Evolutionary conservation across 2,797 vertebrate species (phyloP).

Genomic region (Scomberomorus guttatus): DNA sequence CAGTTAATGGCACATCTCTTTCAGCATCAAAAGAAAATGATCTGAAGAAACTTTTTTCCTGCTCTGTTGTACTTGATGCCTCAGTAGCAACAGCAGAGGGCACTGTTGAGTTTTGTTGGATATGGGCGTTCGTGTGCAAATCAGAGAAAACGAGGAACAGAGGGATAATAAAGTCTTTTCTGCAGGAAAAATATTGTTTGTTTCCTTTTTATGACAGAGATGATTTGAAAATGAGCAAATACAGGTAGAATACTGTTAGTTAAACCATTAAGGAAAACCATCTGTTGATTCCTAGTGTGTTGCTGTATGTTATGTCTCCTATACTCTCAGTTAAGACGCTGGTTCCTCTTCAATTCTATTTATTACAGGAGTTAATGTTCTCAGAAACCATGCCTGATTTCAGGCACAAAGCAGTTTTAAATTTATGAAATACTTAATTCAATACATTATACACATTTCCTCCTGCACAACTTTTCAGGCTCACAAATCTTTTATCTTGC

Average conservation of each 20-base stretch:
- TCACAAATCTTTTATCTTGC: too few species aligned
- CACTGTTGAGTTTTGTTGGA: constrained; percentile 58
- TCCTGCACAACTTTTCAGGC: too few species aligned
- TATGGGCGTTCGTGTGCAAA: neutral
- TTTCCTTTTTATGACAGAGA: neutral
- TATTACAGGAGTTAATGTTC: too few species aligned
- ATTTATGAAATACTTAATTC: too few species aligned
- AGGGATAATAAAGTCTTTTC: neutral
- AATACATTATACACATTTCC: too few species aligned
- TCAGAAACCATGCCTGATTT: too few species aligned
- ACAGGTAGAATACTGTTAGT: neutral
- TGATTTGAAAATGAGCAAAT: neutral
- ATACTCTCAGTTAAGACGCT: neutral
- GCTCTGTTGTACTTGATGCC: neutral
- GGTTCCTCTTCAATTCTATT: neutral
- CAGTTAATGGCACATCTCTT: neutral
- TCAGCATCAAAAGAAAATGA: neutral
- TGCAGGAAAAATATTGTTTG: too few species aligned
- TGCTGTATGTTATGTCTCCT: neutral
- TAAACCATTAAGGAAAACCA: constrained; percentile 1
- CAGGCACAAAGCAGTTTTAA: too few species aligned
- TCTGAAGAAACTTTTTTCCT: neutral
- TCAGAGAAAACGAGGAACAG: neutral
- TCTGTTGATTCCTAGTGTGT: neutral
- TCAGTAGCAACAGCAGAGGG: constrained; percentile 66